Evolutionary conservation across 2,888 invertebrate species (phyloP).

Genomic region (Epinotia nisella): DNA sequence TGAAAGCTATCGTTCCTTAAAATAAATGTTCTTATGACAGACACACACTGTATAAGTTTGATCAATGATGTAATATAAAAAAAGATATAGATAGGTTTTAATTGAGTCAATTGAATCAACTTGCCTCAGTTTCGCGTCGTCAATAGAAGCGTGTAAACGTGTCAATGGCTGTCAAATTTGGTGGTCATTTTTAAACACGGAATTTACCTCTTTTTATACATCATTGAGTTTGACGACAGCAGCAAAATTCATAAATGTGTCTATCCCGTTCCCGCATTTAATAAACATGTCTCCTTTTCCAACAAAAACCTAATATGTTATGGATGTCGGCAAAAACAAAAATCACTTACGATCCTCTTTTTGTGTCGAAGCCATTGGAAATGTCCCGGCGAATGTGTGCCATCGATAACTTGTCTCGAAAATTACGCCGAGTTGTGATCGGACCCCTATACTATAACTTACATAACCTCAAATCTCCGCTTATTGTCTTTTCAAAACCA

Average conservation of each 20-base stretch:
- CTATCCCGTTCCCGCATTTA: neutral
- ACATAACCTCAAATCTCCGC: neutral
- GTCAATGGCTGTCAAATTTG: too few relatives aligned
- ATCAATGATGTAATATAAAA: too few relatives aligned
- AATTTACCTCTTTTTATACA: too few relatives aligned
- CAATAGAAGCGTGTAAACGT: too few relatives aligned
- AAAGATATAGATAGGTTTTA: too few relatives aligned
- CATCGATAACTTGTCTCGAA: constrained; percentile 39
- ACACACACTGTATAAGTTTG: too few relatives aligned
- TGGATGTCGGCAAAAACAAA: constrained; percentile 3
- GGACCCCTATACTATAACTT: constrained; percentile 6
- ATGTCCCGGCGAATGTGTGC: constrained; percentile 23
- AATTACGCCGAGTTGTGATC: constrained; percentile 27
- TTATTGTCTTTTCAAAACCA: neutral
- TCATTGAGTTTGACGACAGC: too few relatives aligned
- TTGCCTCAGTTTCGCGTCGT: too few relatives aligned
- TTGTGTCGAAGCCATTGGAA: constrained; percentile 31
- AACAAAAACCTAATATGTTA: constrained; percentile 12
- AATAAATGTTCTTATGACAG: too few relatives aligned
- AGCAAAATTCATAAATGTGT: neutral
- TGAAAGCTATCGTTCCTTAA: too few relatives aligned
- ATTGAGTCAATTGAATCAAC: too few relatives aligned
- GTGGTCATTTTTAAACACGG: too few relatives aligned
- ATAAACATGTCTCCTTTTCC: neutral
- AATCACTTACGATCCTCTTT: neutral